Conservation (phyloP, 2,888 invertebrate species). For the Drosophila rubida region DNA sequence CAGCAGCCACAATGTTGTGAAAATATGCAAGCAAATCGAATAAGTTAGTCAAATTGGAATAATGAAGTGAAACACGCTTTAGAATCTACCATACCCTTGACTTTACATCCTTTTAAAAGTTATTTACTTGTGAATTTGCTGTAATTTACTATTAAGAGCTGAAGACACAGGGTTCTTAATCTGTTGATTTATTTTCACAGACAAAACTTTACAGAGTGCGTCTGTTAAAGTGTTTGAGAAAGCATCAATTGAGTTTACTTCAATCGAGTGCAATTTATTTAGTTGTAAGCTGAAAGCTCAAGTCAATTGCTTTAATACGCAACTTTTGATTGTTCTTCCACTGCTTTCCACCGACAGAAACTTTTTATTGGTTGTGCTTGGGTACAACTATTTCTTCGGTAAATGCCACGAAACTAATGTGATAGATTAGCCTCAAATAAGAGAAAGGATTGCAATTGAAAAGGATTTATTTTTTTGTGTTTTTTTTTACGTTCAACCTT, state of each 20-base stretch:
- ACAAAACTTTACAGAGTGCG: not conserved
- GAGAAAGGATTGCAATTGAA: not conserved
- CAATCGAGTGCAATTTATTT: slow-evolving; percentile 10
- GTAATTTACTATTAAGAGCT: not conserved
- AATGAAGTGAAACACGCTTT: slow-evolving; percentile 3
- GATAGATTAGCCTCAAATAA: not conserved
- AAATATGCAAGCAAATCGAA: slow-evolving; percentile 10
- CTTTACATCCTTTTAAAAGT: not conserved
- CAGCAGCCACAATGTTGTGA: slow-evolving; percentile 1
- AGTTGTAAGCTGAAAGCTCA: slow-evolving; percentile 2
- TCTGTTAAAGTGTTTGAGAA: not conserved
- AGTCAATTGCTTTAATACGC: not conserved
- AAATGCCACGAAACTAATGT: not conserved
- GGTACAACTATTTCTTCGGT: not conserved
- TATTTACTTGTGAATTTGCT: not conserved
- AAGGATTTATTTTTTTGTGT: not conserved
- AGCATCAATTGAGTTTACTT: not conserved
- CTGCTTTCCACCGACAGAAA: not conserved
- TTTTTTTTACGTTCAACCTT: not conserved
- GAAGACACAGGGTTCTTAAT: not conserved
- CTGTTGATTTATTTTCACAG: not conserved
- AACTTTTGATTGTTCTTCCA: slow-evolving; percentile 1
- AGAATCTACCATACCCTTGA: slow-evolving; percentile 1
- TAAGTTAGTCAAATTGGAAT: slow-evolving; percentile 13
- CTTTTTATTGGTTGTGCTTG: not conserved